Percentiles rank a stretch among this genome's conserved stretches.
phyloP scores from a whole-genome alignment of 2,797 vertebrate genomes.

The Sphaeramia orbicularis region DNA sequence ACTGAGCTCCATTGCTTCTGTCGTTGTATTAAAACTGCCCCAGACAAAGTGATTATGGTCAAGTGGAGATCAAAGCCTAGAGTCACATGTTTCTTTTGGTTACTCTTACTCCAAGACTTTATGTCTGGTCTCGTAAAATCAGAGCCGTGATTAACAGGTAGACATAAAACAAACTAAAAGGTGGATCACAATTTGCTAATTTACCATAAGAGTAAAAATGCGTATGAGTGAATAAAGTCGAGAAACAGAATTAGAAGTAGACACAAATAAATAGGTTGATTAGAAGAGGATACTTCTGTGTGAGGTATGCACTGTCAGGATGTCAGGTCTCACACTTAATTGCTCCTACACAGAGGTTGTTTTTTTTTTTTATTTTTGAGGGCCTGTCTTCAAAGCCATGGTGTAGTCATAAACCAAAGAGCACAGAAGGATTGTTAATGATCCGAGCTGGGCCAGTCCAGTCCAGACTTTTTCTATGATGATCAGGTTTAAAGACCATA shows the following conservation, averaged over 20 bases:
- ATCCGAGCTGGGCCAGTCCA: slow-evolving; percentile 76
- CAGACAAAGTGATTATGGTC: slow-evolving; percentile 48
- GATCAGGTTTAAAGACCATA: slow-evolving; percentile 86
- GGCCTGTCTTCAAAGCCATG: slow-evolving; percentile 72
- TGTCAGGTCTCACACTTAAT: slow-evolving; percentile 31
- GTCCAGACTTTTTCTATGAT: slow-evolving; percentile 84
- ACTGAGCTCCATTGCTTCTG: slow-evolving; percentile 30
- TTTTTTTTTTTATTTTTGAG: slow-evolving; percentile 46
- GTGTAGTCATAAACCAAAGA: slow-evolving; percentile 71
- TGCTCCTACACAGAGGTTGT: slow-evolving; percentile 19
- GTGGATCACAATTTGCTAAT: slow-evolving; percentile 13
- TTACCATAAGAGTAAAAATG: slow-evolving; percentile 8
- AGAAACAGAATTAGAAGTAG: slow-evolving; percentile 5
- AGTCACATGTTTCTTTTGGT: slow-evolving; percentile 45
- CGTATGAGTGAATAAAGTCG: background rate
- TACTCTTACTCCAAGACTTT: slow-evolving; percentile 50
- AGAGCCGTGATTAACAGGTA: slow-evolving; percentile 47
- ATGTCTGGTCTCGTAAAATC: slow-evolving; percentile 55
- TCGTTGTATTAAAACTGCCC: slow-evolving; percentile 31
- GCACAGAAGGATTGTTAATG: slow-evolving; percentile 84
- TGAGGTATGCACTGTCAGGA: slow-evolving; percentile 27
- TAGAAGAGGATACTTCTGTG: slow-evolving; percentile 6
- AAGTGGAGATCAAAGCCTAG: slow-evolving; percentile 61
- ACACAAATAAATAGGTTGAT: slow-evolving; percentile 23
- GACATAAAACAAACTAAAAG: slow-evolving; percentile 40